Conservation (phyloP, 2,888 invertebrate genomes). For the Anoncus sp. region DNA sequence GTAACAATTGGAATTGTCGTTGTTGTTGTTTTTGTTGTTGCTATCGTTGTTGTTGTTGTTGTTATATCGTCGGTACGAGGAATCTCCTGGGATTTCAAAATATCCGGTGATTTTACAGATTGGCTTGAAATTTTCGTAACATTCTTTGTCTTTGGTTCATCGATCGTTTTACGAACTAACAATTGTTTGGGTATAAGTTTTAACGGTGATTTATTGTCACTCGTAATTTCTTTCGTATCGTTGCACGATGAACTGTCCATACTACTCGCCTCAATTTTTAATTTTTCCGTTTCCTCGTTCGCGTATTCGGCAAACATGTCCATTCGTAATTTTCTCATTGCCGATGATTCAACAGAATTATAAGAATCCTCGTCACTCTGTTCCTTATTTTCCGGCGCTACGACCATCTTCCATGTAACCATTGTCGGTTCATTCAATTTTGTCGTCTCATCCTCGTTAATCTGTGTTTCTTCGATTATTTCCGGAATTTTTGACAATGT, state of each 20-base stretch:
- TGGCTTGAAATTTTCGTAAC: constrained; percentile 14
- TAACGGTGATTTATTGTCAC: constrained; percentile 62
- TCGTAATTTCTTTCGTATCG: constrained; percentile 57
- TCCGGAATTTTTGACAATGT: constrained; percentile 32
- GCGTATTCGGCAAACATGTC: constrained; percentile 75
- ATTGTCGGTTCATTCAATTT: neutral
- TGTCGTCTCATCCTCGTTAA: constrained; percentile 48
- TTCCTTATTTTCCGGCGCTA: constrained; percentile 49
- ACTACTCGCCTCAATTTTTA: neutral
- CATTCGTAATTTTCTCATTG: constrained; percentile 66
- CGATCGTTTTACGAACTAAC: constrained; percentile 67
- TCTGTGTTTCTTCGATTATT: neutral
- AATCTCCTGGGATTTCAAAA: neutral
- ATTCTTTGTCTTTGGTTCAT: constrained; percentile 33
- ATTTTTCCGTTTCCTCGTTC: constrained; percentile 32
- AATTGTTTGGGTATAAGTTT: constrained; percentile 78
- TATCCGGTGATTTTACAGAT: constrained; percentile 8
- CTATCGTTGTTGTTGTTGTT: no score
- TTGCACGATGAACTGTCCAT: constrained; percentile 13
- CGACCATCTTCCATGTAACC: constrained; percentile 35
- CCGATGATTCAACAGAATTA: constrained; percentile 60
- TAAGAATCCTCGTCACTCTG: constrained; percentile 46
- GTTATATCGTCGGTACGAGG: neutral
- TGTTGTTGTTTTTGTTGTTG: neutral
- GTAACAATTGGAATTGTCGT: no score